These are phyloP conservation scores for Hemithea aestivaria DNA, from an alignment of 2,888 invertebrate genomes.

Conservation along the genomic window DNA sequence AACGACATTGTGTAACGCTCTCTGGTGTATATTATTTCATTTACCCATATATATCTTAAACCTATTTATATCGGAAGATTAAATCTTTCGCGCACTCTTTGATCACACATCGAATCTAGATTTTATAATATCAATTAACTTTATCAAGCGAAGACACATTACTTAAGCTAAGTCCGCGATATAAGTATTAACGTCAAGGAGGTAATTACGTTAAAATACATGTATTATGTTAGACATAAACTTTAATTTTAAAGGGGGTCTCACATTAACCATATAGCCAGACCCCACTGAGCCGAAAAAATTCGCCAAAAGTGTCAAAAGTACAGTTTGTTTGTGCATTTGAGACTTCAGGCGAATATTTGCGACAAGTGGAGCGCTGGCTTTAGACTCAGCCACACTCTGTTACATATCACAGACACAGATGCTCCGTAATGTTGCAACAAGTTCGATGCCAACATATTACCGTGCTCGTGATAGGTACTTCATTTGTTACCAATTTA, in stretches of 20 bases:
- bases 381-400: conserved; percentile 15
- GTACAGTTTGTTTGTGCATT: no score
- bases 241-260: conserved; percentile 26
- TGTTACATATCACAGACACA: conserved; percentile 20
- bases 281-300: no score
- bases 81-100: conserved; percentile 16
- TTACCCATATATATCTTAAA: conserved; percentile 11
- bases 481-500: no score
- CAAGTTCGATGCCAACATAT: no score
- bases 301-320: no score
- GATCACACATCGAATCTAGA: conserved; percentile 17
- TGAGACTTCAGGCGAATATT: no score
- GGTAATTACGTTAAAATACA: conserved; percentile 25
- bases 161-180: conserved; percentile 25
- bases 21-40: conserved; percentile 12
- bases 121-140: conserved; percentile 27
- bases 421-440: conserved; percentile 10
- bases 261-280: no score
- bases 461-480: no score
- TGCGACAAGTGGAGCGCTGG: no score
- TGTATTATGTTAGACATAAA: conserved; percentile 22
- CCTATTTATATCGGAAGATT: conserved; percentile 18
- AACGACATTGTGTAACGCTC: conserved; percentile 11
- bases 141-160: conserved; percentile 22
- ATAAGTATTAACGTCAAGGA: conserved; percentile 24